A percentile compares a stretch with the other conserved stretches of the same genome.
These are phyloP conservation scores for Malurus elegans DNA, from an alignment of 2,113 vertebrate genomes.

Conservation along the genomic window DNA sequence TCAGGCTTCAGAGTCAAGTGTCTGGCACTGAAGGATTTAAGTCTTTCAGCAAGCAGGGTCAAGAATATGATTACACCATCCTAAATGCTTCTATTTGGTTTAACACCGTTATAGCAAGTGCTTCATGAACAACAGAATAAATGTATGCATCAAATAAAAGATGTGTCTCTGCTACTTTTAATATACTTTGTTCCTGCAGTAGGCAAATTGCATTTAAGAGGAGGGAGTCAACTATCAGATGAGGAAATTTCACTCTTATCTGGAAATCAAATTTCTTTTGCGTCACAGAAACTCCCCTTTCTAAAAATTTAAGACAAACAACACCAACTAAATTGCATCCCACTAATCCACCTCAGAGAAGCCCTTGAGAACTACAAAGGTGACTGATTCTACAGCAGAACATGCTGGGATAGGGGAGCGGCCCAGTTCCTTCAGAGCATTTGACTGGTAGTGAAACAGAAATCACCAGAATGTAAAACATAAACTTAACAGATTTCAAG, in stretches of 20 bases:
- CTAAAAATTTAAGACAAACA: background rate
- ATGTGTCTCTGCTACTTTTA: background rate
- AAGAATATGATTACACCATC: background rate
- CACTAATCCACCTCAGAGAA: background rate
- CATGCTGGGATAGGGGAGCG: rapidly evolving
- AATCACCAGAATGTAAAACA: background rate
- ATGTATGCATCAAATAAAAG: background rate
- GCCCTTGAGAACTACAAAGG: background rate
- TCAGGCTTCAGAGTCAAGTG: background rate
- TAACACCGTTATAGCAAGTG: background rate
- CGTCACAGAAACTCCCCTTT: background rate
- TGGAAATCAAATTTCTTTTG: background rate
- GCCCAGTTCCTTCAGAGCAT: background rate
- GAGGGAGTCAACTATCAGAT: background rate
- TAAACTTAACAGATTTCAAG: background rate
- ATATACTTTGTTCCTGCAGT: rapidly evolving
- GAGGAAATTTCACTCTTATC: background rate
- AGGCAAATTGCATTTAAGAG: background rate
- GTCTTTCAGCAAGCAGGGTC: background rate
- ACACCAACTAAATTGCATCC: background rate
- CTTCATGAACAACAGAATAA: background rate
- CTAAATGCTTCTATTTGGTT: background rate
- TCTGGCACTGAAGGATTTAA: background rate
- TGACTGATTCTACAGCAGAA: background rate
- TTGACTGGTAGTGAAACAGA: background rate